Conservation (phyloP, 2,888 invertebrate genomes). For the Eupeodes latifasciatus region DNA sequence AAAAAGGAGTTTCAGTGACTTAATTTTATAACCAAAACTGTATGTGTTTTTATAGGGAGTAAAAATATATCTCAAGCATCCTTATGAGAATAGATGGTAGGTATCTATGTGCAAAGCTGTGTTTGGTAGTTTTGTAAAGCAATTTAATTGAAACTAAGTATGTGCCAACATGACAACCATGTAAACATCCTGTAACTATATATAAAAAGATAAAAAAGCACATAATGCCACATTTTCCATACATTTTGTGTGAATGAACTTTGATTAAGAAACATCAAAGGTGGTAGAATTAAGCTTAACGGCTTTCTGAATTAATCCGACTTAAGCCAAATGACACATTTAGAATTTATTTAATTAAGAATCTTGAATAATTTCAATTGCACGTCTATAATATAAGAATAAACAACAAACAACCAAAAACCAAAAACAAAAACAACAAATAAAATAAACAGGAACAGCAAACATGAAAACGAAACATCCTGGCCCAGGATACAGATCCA, state of each 20-base stretch:
- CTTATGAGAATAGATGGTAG: background rate
- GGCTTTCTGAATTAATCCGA: constrained; percentile 39
- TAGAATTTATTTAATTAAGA: constrained; percentile 65
- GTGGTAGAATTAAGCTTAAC: constrained; percentile 39
- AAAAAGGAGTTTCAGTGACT: no score
- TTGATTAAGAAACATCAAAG: constrained; percentile 63
- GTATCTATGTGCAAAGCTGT: background rate
- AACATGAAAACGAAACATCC: background rate
- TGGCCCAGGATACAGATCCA: background rate
- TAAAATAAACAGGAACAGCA: background rate
- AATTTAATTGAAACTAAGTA: constrained; percentile 66
- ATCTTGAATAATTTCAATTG: constrained; percentile 28
- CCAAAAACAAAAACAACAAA: background rate
- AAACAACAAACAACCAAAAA: background rate
- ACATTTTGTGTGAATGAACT: constrained; percentile 39
- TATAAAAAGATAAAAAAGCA: background rate
- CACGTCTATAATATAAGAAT: constrained; percentile 9
- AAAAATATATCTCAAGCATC: constrained; percentile 1
- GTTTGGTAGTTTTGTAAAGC: constrained; percentile 44
- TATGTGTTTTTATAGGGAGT: background rate
- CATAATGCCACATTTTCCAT: background rate
- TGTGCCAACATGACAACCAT: constrained; percentile 15
- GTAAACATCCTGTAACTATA: background rate
- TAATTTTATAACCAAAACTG: no score
- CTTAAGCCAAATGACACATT: constrained; percentile 55